Evolutionary conservation across 2,888 invertebrate genomes (phyloP).

Genomic region (Drosophila neoperkinsi): DNA sequence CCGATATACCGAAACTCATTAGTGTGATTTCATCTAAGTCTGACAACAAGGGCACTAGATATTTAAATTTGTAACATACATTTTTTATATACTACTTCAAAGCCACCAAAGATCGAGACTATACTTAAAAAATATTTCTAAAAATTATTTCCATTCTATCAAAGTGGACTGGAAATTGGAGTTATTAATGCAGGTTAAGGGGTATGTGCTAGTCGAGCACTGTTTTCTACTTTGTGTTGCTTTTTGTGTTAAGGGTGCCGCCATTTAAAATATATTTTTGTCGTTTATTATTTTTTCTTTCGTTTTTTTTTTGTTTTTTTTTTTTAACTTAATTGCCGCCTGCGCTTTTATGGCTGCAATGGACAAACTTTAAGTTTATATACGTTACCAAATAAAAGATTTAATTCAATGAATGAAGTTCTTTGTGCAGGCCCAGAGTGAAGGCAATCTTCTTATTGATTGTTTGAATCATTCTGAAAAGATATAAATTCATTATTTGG

Average conservation of each 20-base stretch:
- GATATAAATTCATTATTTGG: constrained; percentile 31
- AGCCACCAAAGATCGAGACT: not conserved
- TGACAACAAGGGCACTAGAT: not conserved
- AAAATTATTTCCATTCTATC: not conserved
- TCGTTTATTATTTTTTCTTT: constrained; percentile 3
- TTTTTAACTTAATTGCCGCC: constrained; percentile 37
- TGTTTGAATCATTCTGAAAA: constrained; percentile 14
- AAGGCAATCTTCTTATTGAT: constrained; percentile 28
- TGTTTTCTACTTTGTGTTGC: constrained; percentile 1
- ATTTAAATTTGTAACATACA: not conserved
- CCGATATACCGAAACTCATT: too few species aligned
- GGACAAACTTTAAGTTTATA: constrained; percentile 46
- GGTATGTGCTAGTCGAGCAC: not conserved
- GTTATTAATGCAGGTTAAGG: not conserved
- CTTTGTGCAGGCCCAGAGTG: constrained; percentile 34
- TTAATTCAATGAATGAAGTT: constrained; percentile 37
- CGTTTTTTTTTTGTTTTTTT: constrained; percentile 11
- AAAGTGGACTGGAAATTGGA: not conserved
- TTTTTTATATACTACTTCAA: not conserved
- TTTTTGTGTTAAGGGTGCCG: constrained; percentile 50
- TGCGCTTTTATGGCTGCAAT: constrained; percentile 49
- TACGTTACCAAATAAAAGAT: constrained; percentile 37
- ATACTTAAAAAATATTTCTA: not conserved
- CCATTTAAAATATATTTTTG: constrained; percentile 48
- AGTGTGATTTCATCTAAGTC: too few species aligned